phyloP scores from a whole-genome alignment of 1,140 invertebrate species.

The Drosophila nigromelanica region DNA sequence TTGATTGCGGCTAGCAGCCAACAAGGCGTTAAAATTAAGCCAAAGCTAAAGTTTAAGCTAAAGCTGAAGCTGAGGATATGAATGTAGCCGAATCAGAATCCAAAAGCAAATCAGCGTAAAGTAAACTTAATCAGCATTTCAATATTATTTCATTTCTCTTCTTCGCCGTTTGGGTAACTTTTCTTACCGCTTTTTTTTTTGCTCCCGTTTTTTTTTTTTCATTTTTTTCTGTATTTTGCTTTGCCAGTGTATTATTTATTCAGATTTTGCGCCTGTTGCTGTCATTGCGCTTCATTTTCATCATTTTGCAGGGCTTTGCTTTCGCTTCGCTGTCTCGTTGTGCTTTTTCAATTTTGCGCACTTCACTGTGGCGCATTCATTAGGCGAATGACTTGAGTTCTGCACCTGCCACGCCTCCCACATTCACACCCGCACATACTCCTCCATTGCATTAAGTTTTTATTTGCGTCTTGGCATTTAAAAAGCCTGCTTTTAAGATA shows the following conservation, averaged over 20 bases:
- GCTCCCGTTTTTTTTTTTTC: slow-evolving; percentile 5
- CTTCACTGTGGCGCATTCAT: slow-evolving; percentile 73
- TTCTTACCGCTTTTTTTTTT: slow-evolving; percentile 10
- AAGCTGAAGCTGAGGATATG: slow-evolving; percentile 24
- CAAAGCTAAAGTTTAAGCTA: slow-evolving; percentile 19
- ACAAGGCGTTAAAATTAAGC: slow-evolving; percentile 42
- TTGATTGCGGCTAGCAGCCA: slow-evolving; percentile 58
- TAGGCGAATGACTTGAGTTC: slow-evolving; percentile 73
- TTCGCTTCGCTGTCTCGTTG: slow-evolving; percentile 23
- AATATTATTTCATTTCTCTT: slow-evolving; percentile 56
- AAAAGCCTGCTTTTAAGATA: slow-evolving; percentile 17
- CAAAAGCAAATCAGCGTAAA: slow-evolving; percentile 72
- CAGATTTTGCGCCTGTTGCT: slow-evolving; percentile 74
- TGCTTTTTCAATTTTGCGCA: slow-evolving; percentile 53
- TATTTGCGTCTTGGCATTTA: slow-evolving; percentile 34
- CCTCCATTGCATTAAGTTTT: slow-evolving; percentile 37
- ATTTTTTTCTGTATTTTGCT: background rate
- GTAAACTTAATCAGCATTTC: slow-evolving; percentile 81
- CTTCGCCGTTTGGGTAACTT: slow-evolving; percentile 27
- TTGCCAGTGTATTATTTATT: slow-evolving; percentile 71
- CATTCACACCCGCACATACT: background rate
- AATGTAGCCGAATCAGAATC: slow-evolving; percentile 13
- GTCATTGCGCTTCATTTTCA: slow-evolving; percentile 54
- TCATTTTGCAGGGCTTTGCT: slow-evolving; percentile 23
- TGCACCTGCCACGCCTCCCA: slow-evolving; percentile 50